Percentiles rank a stretch among this genome's conserved stretches.
Evolutionary conservation across 2,888 invertebrate genomes (phyloP).

Genomic region (Rugalucina vietnamica): DNA sequence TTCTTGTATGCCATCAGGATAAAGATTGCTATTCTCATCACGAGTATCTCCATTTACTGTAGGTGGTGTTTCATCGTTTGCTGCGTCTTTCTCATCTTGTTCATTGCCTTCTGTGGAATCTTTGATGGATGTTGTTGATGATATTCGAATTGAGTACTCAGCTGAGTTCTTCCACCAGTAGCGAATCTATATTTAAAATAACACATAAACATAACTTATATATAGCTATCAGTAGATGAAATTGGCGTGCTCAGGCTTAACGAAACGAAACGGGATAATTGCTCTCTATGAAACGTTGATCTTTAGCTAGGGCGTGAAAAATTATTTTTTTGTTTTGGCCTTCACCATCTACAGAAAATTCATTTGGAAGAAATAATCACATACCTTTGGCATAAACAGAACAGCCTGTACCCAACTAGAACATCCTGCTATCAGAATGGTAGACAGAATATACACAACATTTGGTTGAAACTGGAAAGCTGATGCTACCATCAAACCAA

Average conservation of each 20-base stretch:
- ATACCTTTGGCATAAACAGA: conserved; percentile 76
- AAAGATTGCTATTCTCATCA: conserved; percentile 50
- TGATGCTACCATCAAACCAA: conserved; percentile 61
- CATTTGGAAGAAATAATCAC: too few species aligned
- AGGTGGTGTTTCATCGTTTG: background rate
- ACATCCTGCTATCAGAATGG: conserved; percentile 64
- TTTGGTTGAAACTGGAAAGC: conserved; percentile 62
- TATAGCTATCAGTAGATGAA: too few species aligned
- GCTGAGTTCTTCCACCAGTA: conserved; percentile 72
- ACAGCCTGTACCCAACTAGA: conserved; percentile 65
- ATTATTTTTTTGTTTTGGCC: too few species aligned
- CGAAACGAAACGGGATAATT: too few species aligned
- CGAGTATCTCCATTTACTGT: background rate
- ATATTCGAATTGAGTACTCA: conserved; percentile 57
- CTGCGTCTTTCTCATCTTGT: too few species aligned
- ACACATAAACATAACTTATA: too few species aligned
- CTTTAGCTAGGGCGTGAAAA: too few species aligned
- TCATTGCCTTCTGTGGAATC: background rate
- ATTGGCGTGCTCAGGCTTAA: too few species aligned
- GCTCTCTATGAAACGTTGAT: too few species aligned
- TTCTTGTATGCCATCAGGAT: conserved; percentile 72
- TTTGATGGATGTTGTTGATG: conserved; percentile 49
- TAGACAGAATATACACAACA: conserved; percentile 66
- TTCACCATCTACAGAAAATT: too few species aligned
- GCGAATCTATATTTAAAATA: conserved; percentile 61